Conservation (phyloP, 2,888 invertebrate genomes). For the Amiota minor region DNA sequence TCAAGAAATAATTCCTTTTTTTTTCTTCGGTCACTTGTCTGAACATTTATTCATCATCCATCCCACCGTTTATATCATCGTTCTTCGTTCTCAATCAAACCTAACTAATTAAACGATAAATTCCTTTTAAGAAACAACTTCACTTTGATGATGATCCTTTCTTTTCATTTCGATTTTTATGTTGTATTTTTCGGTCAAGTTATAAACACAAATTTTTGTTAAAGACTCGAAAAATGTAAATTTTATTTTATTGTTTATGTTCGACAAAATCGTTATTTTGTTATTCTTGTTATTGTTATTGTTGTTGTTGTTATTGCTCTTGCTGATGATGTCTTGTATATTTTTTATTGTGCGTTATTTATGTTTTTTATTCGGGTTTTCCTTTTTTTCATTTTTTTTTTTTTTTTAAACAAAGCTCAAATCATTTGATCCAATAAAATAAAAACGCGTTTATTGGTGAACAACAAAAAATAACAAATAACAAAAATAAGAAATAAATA, state of each 20-base stretch:
- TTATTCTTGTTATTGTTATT: slow-evolving; percentile 15
- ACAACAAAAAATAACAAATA: slow-evolving; percentile 20
- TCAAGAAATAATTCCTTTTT: no score
- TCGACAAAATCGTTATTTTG: slow-evolving; percentile 32
- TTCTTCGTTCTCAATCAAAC: no score
- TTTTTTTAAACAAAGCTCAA: slow-evolving; percentile 21
- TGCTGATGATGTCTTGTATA: slow-evolving; percentile 1
- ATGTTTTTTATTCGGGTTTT: not conserved
- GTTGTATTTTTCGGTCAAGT: slow-evolving; percentile 3
- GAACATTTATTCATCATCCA: no score
- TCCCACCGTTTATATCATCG: no score
- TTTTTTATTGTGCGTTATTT: not conserved
- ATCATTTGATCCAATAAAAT: slow-evolving; percentile 47
- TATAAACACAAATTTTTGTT: slow-evolving; percentile 30
- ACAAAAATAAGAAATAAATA: slow-evolving; percentile 11
- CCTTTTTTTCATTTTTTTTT: not conserved
- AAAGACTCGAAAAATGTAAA: slow-evolving; percentile 35
- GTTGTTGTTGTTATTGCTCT: slow-evolving; percentile 17
- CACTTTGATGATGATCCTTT: no score
- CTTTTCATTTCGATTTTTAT: no score
- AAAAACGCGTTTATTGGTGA: slow-evolving; percentile 44
- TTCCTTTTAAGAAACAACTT: not conserved
- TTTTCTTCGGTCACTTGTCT: no score
- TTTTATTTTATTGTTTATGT: slow-evolving; percentile 44
- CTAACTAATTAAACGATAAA: slow-evolving; percentile 31